phyloP scores from a whole-genome alignment of 2,113 vertebrate species.

The Nannospalax galili region DNA sequence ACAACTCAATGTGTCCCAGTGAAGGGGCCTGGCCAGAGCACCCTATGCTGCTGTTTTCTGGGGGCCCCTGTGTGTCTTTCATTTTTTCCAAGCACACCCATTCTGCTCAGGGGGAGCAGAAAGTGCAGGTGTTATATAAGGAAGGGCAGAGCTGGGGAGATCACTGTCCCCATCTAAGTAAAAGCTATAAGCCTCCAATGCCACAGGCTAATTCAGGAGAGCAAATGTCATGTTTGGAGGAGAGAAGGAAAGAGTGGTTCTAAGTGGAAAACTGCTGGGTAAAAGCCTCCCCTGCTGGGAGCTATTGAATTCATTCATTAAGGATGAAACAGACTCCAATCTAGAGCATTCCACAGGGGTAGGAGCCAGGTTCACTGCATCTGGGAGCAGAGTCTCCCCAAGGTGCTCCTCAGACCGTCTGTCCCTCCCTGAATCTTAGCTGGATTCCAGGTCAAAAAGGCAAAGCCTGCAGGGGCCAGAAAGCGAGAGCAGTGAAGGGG shows the following conservation, averaged over 20 bases:
- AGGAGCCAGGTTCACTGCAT: background rate
- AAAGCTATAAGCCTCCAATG: background rate
- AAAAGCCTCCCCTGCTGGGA: conserved; percentile 74
- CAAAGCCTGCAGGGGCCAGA: conserved; percentile 38
- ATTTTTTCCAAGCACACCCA: background rate
- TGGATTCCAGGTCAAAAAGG: conserved; percentile 58
- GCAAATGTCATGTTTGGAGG: background rate
- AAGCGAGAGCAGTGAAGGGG: background rate
- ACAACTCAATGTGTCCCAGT: background rate
- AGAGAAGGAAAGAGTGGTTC: background rate
- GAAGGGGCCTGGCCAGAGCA: background rate
- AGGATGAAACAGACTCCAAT: conserved; percentile 69
- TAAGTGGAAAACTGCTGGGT: conserved; percentile 66
- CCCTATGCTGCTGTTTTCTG: background rate
- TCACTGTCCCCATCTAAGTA: background rate
- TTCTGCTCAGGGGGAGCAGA: background rate
- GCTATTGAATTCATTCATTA: conserved; percentile 68
- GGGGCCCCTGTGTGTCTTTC: background rate
- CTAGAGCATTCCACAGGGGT: background rate
- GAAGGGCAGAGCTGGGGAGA: background rate
- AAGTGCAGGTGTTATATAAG: background rate
- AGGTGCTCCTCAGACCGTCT: background rate
- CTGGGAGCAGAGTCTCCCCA: background rate
- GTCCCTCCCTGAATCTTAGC: conserved; percentile 13
- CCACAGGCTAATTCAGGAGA: background rate